Percentiles rank a stretch among this genome's conserved stretches.
phyloP scores from a whole-genome alignment of 1,140 invertebrate genomes.

The Nylanderia fulva region DNA sequence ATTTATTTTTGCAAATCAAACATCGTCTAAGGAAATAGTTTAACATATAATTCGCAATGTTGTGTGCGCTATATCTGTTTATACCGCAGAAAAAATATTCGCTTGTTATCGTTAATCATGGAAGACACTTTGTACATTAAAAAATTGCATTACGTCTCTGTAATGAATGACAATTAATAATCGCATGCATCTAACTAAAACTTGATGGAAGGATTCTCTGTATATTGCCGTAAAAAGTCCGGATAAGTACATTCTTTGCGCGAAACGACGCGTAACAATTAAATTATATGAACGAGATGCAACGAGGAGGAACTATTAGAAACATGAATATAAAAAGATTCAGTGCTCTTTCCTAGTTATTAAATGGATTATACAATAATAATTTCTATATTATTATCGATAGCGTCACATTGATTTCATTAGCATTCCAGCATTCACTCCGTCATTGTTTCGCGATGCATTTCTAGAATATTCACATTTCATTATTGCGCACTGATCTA shows the following conservation, averaged over 20 bases:
- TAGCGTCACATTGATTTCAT: conserved; percentile 73
- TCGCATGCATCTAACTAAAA: conserved; percentile 62
- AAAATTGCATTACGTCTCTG: conserved; percentile 60
- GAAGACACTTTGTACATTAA: conserved; percentile 67
- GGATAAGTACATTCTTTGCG: conserved; percentile 66
- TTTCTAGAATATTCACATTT: conserved; percentile 65
- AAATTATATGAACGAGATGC: conserved; percentile 76
- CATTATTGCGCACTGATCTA: conserved; percentile 69
- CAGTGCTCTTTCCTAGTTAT: conserved; percentile 75
- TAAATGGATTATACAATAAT: conserved; percentile 73
- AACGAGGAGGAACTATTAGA: conserved; percentile 82
- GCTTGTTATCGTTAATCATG: conserved; percentile 54
- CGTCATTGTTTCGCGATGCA: conserved; percentile 52
- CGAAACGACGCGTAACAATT: conserved; percentile 65
- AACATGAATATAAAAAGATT: conserved; percentile 80
- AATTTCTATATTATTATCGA: conserved; percentile 69
- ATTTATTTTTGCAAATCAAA: conserved; percentile 1
- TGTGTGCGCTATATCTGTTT: neutral
- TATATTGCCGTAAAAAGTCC: conserved; percentile 59
- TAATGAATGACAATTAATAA: conserved; percentile 64
- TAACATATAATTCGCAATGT: conserved; percentile 1
- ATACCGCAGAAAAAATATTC: conserved; percentile 57
- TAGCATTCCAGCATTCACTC: conserved; percentile 64
- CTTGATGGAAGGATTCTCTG: conserved; percentile 26
- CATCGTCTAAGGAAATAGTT: neutral